Evolutionary conservation across 92 coral and sea anemone genomes (phyloP).

Genomic region (Epizoanthus rinbou): DNA sequence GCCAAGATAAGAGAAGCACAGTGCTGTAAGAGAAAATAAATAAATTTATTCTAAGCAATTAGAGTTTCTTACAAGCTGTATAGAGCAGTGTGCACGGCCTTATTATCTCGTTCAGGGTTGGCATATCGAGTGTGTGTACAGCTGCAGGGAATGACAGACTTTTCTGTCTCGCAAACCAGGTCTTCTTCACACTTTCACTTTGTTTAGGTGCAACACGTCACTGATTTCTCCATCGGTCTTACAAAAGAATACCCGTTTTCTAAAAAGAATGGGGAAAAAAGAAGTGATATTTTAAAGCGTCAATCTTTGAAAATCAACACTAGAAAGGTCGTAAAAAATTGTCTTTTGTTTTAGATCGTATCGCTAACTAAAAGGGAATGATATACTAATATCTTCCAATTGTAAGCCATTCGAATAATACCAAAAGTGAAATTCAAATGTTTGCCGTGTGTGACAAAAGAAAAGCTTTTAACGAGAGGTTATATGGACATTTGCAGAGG

Average conservation of each 20-base stretch:
- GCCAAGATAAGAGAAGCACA: constrained; percentile 1
- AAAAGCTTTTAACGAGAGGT: constrained; percentile 68
- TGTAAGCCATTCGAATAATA: constrained; percentile 44
- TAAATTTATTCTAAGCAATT: constrained; percentile 26
- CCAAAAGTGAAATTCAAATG: constrained; percentile 63
- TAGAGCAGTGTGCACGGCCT: constrained; percentile 9
- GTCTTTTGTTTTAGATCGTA: constrained; percentile 4
- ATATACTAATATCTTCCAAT: not conserved
- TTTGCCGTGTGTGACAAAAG: constrained; percentile 69
- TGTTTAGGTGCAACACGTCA: constrained; percentile 15
- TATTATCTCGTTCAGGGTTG: constrained; percentile 15
- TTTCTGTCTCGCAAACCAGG: constrained; percentile 39
- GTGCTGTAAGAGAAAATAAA: constrained; percentile 1
- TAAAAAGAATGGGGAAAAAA: constrained; percentile 10
- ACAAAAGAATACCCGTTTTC: constrained; percentile 15
- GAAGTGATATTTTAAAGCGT: not conserved
- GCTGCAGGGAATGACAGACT: constrained; percentile 37
- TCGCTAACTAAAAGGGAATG: constrained; percentile 4
- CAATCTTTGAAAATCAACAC: not conserved
- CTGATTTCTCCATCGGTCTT: constrained; percentile 2
- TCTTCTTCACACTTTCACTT: constrained; percentile 4
- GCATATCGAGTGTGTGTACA: constrained; percentile 16
- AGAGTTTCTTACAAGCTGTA: constrained; percentile 23
- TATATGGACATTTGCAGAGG: constrained; percentile 39
- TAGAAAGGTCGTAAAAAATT: not conserved